Evolutionary conservation across 2,888 invertebrate species (phyloP).

Genomic region (Caradrina clavipalpis): DNA sequence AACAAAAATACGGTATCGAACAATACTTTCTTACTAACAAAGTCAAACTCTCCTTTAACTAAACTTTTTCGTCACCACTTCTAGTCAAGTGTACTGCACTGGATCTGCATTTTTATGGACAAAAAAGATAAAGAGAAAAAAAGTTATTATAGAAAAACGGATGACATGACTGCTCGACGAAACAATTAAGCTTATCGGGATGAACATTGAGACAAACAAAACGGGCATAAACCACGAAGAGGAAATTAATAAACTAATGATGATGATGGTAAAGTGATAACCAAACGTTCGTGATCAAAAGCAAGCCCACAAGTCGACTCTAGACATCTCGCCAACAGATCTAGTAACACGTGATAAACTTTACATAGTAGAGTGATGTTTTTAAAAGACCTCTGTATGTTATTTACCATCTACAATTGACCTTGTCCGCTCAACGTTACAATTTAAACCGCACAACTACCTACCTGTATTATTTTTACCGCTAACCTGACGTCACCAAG

Average conservation of each 20-base stretch:
- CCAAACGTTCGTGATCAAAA: background rate
- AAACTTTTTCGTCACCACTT: background rate
- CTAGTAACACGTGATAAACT: background rate
- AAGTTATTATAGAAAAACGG: background rate
- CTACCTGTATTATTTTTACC: constrained; percentile 59
- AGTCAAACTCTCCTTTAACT: background rate
- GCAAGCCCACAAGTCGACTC: background rate
- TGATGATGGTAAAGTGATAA: background rate
- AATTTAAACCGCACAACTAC: constrained; percentile 43
- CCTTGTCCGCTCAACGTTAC: constrained; percentile 40
- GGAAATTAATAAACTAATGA: background rate
- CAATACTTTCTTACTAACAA: background rate
- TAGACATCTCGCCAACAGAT: background rate
- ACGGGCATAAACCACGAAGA: background rate
- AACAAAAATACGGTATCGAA: too few relatives aligned
- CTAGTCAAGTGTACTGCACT: background rate
- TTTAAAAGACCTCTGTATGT: constrained; percentile 18
- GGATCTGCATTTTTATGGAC: background rate
- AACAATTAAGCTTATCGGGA: background rate
- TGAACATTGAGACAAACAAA: background rate
- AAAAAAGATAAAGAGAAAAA: background rate
- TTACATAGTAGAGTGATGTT: background rate
- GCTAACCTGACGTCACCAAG: constrained; percentile 71
- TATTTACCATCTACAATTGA: constrained; percentile 34
- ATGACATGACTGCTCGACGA: background rate